These are phyloP conservation scores for Caenorhabditis sp. DNA, from an alignment of 2,888 invertebrate genomes.

Conservation along the genomic window DNA sequence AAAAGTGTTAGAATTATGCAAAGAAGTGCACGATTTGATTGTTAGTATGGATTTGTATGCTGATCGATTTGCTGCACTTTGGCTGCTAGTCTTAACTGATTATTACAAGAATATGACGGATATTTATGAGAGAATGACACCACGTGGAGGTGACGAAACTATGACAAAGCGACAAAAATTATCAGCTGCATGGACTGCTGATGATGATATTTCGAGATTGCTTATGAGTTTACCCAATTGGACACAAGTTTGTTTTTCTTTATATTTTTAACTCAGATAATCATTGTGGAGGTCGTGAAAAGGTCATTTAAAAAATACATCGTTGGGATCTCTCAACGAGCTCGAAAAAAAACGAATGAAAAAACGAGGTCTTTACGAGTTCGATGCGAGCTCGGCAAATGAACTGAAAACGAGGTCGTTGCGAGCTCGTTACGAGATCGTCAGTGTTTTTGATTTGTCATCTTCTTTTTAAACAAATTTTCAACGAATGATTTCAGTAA, in stretches of 20 bases:
- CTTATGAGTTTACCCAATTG: constrained; percentile 84
- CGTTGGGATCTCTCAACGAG: too few relatives aligned
- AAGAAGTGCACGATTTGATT: constrained; percentile 61
- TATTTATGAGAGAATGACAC: constrained; percentile 58
- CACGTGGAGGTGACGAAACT: constrained; percentile 19
- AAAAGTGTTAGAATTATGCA: constrained; percentile 61
- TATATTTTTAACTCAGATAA: too few relatives aligned
- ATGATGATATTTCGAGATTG: constrained; percentile 91
- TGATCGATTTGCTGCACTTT: constrained; percentile 67
- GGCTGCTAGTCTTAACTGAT: constrained; percentile 66
- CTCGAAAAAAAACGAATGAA: too few relatives aligned
- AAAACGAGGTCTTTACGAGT: too few relatives aligned
- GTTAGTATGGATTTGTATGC: constrained; percentile 68
- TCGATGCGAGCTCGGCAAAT: too few relatives aligned
- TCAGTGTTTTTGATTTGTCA: too few relatives aligned
- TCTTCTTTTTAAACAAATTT: too few relatives aligned
- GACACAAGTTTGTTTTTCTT: constrained; percentile 50
- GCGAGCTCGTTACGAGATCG: too few relatives aligned
- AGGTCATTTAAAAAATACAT: too few relatives aligned
- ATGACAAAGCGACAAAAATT: constrained; percentile 77
- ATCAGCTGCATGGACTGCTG: constrained; percentile 88
- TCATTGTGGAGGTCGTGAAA: too few relatives aligned
- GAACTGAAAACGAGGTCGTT: too few relatives aligned
- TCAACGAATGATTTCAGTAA: too few relatives aligned
- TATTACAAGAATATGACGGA: constrained; percentile 59